A percentile compares a stretch with the other conserved stretches of the same genome.
phyloP scores from a whole-genome alignment of 2,888 invertebrate species.

The Acanthococcus lagerstroemiae region DNA sequence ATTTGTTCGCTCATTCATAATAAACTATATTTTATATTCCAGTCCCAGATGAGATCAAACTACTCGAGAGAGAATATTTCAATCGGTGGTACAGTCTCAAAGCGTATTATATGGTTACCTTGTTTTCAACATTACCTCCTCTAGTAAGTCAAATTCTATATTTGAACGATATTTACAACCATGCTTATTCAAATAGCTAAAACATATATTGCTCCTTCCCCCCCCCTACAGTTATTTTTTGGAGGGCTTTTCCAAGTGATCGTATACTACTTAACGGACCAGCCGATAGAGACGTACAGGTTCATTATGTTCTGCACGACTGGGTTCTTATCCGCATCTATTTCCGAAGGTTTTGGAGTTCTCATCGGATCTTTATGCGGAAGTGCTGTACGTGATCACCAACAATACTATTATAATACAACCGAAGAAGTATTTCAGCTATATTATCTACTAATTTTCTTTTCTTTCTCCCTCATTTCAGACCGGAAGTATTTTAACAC shows the following conservation, averaged over 20 bases:
- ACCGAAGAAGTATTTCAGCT: neutral
- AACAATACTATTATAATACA: neutral
- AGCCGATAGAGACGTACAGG: conserved; percentile 55
- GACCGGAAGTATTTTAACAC: conserved; percentile 53
- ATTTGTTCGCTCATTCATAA: too few relatives aligned
- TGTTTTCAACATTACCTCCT: conserved; percentile 48
- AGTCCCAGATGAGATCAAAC: conserved; percentile 53
- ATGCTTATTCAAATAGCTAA: neutral
- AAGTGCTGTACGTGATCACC: conserved; percentile 46
- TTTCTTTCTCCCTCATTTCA: conserved; percentile 41
- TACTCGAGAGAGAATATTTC: conserved; percentile 54
- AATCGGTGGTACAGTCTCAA: conserved; percentile 58
- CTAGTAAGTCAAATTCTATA: conserved; percentile 45
- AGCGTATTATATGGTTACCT: conserved; percentile 51
- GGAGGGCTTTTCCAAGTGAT: conserved; percentile 46
- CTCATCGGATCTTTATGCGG: conserved; percentile 54
- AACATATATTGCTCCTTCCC: neutral
- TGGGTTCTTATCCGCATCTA: conserved; percentile 51
- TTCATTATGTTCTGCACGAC: conserved; percentile 50
- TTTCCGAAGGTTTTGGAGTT: conserved; percentile 64
- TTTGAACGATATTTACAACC: neutral
- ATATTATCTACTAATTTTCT: neutral
- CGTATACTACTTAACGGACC: conserved; percentile 52
- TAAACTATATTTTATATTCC: conserved; percentile 27
- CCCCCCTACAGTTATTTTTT: conserved; percentile 44